These are phyloP conservation scores for Willowsia nigromaculata DNA, from an alignment of 2,888 invertebrate species.

Conservation along the genomic window DNA sequence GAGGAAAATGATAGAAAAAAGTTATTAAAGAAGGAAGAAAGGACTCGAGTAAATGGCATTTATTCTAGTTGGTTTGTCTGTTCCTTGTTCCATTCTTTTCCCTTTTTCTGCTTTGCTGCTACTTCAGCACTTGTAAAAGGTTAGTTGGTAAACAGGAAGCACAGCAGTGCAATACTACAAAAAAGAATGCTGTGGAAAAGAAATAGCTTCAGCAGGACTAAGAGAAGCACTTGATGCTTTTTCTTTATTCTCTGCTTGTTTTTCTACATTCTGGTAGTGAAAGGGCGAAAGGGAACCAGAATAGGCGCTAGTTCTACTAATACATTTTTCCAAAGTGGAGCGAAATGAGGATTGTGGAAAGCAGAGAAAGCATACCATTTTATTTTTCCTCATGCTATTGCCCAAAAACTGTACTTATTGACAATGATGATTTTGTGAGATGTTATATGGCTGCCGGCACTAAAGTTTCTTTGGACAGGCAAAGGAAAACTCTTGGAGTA, in stretches of 20 bases:
- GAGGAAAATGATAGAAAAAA: slow-evolving; percentile 32
- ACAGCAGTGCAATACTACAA: background rate
- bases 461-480: background rate
- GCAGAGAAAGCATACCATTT: background rate
- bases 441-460: background rate
- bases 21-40: slow-evolving; percentile 44
- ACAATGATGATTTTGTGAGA: slow-evolving; percentile 28
- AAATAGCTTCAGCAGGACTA: background rate
- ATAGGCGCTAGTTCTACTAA: background rate
- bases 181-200: background rate
- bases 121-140: slow-evolving; percentile 2
- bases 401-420: background rate
- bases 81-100: slow-evolving; percentile 2
- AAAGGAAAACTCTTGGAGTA: background rate
- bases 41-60: slow-evolving; percentile 42
- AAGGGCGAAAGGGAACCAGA: background rate
- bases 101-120: slow-evolving; percentile 14
- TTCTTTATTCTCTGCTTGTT: background rate
- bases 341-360: slow-evolving; percentile 14
- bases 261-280: background rate
- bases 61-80: slow-evolving; percentile 44
- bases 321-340: slow-evolving; percentile 16
- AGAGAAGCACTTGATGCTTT: slow-evolving; percentile 61
- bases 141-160: slow-evolving; percentile 48
- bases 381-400: slow-evolving; percentile 27